Evolutionary conservation across 2,797 vertebrate species (phyloP), one percentile per base, ranked within the genome.

Genomic region (Synaphobranchus kaupii): DNA sequence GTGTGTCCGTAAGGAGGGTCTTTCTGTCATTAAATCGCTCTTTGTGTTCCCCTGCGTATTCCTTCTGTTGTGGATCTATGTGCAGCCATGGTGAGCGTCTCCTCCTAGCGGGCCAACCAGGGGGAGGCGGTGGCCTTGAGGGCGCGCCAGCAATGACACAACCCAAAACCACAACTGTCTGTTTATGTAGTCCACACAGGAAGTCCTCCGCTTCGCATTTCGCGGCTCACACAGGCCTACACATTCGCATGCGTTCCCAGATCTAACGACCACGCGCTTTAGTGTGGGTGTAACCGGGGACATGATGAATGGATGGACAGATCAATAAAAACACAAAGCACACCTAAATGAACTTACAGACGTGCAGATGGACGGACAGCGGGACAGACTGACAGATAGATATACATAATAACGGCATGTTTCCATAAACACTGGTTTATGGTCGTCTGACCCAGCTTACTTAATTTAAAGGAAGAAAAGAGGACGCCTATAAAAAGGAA

Each of bases 341-440:
- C 82, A 66, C 28, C 63, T 39, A 82, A 20, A 86, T 48, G 20
- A 22, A 85, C n/a, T 20, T 60, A 86, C 10, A 82, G 13, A 86
- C 4, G 15, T 4, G 15, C 71, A 39, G 71, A 39, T 39, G 15
- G 71, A 39, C 6, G 3, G 13, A 39, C 12, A 76, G 71, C 17
- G 4, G n/a, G 66, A 68, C 0, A 68, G 25, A 31, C n/a, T 15
- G 28, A 17, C 34, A 76, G 71, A 76, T 6, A 5, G 15, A 76
- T 39, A 76, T 9, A 71, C 34, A 39, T 5, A 39, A 78, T 4
- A 78, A 20, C 34, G 4, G 5, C 20, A 47, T 20, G 15, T 17
- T 44, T 39, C 0, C 39, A n/a, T 47, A 50, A 47, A 81, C 44
- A 50, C 1, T 50, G 47, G 44, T 50, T 50, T 48, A 81, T 28